Evolutionary conservation across 2,797 vertebrate species (phyloP), one percentile per base, ranked within the genome.

Genomic region (Sebastes jordani): DNA sequence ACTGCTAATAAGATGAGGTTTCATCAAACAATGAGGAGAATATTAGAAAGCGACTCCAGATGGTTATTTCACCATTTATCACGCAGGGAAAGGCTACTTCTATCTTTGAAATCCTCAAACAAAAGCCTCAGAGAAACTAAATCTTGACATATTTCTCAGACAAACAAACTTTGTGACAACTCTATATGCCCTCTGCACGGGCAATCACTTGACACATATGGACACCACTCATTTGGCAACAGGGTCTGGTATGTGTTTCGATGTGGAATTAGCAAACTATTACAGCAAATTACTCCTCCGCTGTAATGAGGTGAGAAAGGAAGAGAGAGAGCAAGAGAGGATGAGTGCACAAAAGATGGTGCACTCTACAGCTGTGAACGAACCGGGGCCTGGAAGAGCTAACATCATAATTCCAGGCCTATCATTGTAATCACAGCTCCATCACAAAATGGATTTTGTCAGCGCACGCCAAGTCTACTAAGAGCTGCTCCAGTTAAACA

Each of bases 401-500:
- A 92, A 93, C 90, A 92, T 93, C 93, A 93, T 93, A 94, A 94
- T 91, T 95, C 93, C 91, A 92, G 93, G 75, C 89, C 93, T 93
- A 94, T 95, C 95, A 95, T 93, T 92, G 92, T 95, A 97, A 96
- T 95, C 94, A 94, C 88, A 78, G 90, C 94, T 95, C 95, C 95
- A 94, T 91, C 90, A 96, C 81, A 89, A 96, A 97, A 97, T 88
- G 86, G 89, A 87, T 95, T 88, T 94, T 95, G 96, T 96, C 96
- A 96, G 96, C 96, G 94, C 85, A 95, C 38, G 95, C 94, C 95
- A 92, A 94, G 93, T 96, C 90, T 77, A 86, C 93, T 96, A 95
- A 95, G 95, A 95, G 90, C 90, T 86, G 88, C 89, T 90, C 81
- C 83, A 14, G 76, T 89, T 66, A 90, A 96, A 97, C 94, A 91